Evolutionary conservation across 1,140 invertebrate species (phyloP).

Genomic region (Ylistrum balloti): DNA sequence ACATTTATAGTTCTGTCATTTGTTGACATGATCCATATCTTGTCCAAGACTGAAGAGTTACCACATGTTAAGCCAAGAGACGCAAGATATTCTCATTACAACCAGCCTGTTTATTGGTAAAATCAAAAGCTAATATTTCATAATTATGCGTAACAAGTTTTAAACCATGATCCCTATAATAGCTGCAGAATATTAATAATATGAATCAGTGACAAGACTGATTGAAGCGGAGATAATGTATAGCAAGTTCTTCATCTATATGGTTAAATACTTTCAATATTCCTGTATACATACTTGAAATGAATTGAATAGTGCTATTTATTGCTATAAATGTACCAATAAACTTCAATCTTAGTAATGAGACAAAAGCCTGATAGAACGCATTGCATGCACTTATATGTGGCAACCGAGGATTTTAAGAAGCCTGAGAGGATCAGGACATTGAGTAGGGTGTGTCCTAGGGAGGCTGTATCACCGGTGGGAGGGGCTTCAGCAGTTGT

Average conservation of each 20-base stretch:
- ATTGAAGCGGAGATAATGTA: neutral
- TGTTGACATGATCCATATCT: no score
- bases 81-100: neutral
- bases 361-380: neutral
- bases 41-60: no score
- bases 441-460: neutral
- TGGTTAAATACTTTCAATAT: neutral
- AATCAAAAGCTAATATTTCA: neutral
- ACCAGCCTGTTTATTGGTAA: neutral
- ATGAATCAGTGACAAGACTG: neutral
- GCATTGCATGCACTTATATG: no score
- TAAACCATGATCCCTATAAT: neutral
- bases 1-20: no score
- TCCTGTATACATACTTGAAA: neutral
- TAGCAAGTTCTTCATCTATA: neutral
- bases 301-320: neutral
- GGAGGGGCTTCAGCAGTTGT: neutral
- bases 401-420: neutral
- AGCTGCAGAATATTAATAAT: neutral
- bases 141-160: neutral
- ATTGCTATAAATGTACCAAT: neutral
- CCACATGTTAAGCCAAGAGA: neutral
- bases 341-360: neutral
- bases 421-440: neutral
- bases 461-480: neutral